Evolutionary conservation across 2,888 invertebrate genomes (phyloP).

Genomic region (Plagodis dolabraria): DNA sequence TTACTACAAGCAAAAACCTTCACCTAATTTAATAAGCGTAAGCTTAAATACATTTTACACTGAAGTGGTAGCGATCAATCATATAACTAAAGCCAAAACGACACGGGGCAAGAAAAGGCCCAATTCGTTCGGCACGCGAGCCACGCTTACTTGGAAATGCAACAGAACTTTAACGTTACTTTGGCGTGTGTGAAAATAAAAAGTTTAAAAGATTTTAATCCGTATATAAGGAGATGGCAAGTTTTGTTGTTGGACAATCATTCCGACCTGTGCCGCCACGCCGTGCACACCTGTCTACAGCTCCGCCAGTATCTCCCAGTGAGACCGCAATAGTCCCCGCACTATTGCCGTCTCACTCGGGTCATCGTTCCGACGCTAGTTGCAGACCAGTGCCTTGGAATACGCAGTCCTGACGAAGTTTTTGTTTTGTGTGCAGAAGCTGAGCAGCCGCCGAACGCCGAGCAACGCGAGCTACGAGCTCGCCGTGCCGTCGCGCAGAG

Average conservation of each 20-base stretch:
- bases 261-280: too few relatives aligned
- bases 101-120: conserved; percentile 31
- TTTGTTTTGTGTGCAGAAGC: too few relatives aligned
- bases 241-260: conserved; percentile 44
- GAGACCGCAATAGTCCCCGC: too few relatives aligned
- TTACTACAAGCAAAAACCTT: background rate
- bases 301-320: too few relatives aligned
- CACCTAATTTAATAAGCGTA: conserved; percentile 17
- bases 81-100: conserved; percentile 33
- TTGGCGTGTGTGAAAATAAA: conserved; percentile 62
- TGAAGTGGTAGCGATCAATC: conserved; percentile 31
- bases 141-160: conserved; percentile 50
- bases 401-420: too few relatives aligned
- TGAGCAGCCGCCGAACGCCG: too few relatives aligned
- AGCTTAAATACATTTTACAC: conserved; percentile 13
- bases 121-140: conserved; percentile 48
- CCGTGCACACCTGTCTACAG: too few relatives aligned
- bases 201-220: conserved; percentile 55
- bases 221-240: conserved; percentile 52
- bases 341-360: too few relatives aligned
- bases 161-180: conserved; percentile 56
- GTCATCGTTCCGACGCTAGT: too few relatives aligned
- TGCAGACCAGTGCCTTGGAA: too few relatives aligned
- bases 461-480: too few relatives aligned
- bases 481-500: too few relatives aligned